A percentile compares a stretch with the other conserved stretches of the same genome.
These are phyloP conservation scores for Forbesichthys agassizii DNA, from an alignment of 2,113 vertebrate species.

Conservation along the genomic window DNA sequence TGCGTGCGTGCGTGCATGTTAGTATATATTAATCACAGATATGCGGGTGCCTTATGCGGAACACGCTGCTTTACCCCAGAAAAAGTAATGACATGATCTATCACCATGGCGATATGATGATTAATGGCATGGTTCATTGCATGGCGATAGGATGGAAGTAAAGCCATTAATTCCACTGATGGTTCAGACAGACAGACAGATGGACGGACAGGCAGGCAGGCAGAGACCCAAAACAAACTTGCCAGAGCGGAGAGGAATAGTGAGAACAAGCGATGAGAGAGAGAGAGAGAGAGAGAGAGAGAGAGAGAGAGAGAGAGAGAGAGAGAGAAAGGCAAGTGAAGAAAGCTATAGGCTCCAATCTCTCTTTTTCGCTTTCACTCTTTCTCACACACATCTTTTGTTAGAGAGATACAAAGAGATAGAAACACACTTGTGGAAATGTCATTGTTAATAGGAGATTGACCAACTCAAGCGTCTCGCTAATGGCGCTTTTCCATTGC, in stretches of 20 bases:
- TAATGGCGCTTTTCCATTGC: too few species aligned
- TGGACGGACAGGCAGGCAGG: slow-evolving; percentile 12
- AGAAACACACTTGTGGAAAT: slow-evolving; percentile 35
- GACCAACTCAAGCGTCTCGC: slow-evolving; percentile 15
- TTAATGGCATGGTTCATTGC: slow-evolving; percentile 70
- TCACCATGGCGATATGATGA: slow-evolving; percentile 67
- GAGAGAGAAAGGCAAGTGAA: slow-evolving; percentile 9
- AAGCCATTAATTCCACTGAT: slow-evolving; percentile 67
- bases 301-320: background rate
- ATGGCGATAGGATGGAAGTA: slow-evolving; percentile 66
- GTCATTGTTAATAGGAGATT: slow-evolving; percentile 38
- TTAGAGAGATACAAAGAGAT: slow-evolving; percentile 19
- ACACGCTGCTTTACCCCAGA: slow-evolving; percentile 42
- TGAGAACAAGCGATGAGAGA: background rate
- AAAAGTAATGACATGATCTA: slow-evolving; percentile 69
- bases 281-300: background rate
- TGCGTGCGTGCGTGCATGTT: slow-evolving; percentile 12
- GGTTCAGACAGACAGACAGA: slow-evolving; percentile 39
- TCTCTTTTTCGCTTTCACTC: slow-evolving; percentile 26
- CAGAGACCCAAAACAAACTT: slow-evolving; percentile 10
- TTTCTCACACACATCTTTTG: background rate
- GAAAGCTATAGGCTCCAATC: slow-evolving; percentile 12
- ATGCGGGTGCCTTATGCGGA: slow-evolving; percentile 58
- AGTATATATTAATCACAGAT: slow-evolving; percentile 61
- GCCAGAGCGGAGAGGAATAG: background rate